Percentiles rank a stretch among this genome's conserved stretches.
Evolutionary conservation across 2,888 invertebrate genomes (phyloP).

Genomic region (Tolmerus cingulatus): DNA sequence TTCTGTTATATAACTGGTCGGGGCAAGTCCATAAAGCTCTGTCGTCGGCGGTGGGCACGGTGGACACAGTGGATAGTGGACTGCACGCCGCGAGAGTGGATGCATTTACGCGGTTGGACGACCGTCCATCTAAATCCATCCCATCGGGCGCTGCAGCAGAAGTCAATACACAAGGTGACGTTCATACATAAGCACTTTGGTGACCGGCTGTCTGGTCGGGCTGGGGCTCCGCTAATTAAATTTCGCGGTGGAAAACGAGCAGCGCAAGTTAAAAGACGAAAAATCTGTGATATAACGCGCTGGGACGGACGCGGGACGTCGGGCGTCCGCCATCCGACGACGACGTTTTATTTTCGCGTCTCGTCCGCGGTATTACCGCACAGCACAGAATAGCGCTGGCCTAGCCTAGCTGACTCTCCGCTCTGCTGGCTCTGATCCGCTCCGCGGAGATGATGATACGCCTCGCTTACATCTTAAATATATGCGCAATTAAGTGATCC

Average conservation of each 20-base stretch:
- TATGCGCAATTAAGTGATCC: conserved; percentile 36
- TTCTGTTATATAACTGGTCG: not conserved
- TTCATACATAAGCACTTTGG: conserved; percentile 25
- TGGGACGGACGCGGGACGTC: not conserved
- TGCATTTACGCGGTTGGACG: conserved; percentile 1
- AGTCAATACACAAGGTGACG: conserved; percentile 26
- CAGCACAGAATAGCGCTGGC: not conserved
- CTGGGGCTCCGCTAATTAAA: conserved; percentile 32
- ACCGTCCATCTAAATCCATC: not conserved
- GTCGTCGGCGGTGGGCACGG: not conserved
- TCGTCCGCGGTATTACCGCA: not conserved
- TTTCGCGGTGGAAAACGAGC: conserved; percentile 20
- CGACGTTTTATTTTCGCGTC: conserved; percentile 19
- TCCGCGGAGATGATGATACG: not conserved
- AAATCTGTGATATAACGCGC: not conserved
- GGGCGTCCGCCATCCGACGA: not conserved
- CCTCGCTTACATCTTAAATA: conserved; percentile 1
- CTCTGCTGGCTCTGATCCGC: not conserved
- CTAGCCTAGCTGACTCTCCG: not conserved
- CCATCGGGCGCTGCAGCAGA: conserved; percentile 10
- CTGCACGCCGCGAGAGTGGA: not conserved
- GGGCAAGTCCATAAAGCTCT: not conserved
- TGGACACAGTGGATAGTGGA: not conserved
- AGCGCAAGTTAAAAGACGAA: conserved; percentile 2
- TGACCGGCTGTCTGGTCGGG: conserved; percentile 35